These are phyloP conservation scores for Salmo trutta DNA, from an alignment of 2,797 vertebrate species.

Conservation along the genomic window DNA sequence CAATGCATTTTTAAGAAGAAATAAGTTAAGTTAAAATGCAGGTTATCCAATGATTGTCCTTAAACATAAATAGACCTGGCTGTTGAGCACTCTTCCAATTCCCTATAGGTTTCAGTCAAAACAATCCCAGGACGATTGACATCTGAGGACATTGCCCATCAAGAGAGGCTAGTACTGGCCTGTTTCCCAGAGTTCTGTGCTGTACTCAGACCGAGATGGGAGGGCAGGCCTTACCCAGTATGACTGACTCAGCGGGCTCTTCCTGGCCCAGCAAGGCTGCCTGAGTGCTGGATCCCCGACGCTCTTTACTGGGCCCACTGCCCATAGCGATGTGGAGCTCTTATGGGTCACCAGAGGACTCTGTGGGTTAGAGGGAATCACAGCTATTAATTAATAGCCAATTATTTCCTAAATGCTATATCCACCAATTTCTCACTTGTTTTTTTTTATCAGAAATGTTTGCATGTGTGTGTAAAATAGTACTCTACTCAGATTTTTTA, in stretches of 20 bases:
- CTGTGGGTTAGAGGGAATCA: conserved; percentile 19
- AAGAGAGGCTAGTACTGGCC: not conserved
- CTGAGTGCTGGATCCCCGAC: conserved; percentile 26
- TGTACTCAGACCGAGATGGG: not conserved
- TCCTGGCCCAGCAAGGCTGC: conserved; percentile 25
- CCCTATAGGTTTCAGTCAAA: too few relatives aligned
- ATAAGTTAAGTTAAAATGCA: too few relatives aligned
- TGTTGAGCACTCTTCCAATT: too few relatives aligned
- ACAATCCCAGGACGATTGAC: not conserved
- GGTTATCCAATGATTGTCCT: too few relatives aligned
- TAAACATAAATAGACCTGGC: too few relatives aligned
- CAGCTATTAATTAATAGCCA: not conserved
- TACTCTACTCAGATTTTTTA: too few relatives aligned
- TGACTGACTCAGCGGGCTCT: conserved; percentile 44
- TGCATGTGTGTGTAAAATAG: too few relatives aligned
- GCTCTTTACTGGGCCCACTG: conserved; percentile 51
- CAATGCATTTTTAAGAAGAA: too few relatives aligned
- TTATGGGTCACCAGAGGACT: conserved; percentile 23
- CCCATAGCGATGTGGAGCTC: conserved; percentile 46
- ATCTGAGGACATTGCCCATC: not conserved
- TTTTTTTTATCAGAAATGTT: not conserved
- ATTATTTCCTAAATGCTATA: too few relatives aligned
- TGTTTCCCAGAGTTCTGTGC: not conserved
- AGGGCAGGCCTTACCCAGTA: conserved; percentile 57
- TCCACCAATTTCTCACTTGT: not conserved